These are phyloP conservation scores for Ictidomys tridecemlineatus DNA, from an alignment of 2,113 vertebrate species.

Conservation along the genomic window DNA sequence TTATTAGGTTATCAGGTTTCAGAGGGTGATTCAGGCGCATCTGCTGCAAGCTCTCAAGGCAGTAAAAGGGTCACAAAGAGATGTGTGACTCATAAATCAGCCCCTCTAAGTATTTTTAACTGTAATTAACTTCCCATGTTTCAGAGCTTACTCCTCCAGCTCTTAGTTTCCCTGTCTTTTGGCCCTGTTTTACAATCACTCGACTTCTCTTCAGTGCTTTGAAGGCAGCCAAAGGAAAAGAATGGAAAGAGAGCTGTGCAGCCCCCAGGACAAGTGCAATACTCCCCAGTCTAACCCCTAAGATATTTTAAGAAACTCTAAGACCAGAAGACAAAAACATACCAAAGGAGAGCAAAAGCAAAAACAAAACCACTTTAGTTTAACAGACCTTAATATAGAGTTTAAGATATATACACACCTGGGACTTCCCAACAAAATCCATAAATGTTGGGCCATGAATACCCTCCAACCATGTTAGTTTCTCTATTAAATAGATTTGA, in stretches of 20 bases:
- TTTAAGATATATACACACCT: conserved; percentile 82
- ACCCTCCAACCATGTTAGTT: conserved; percentile 82
- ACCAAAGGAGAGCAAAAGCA: conserved; percentile 31
- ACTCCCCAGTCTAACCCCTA: background rate
- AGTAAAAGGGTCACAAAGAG: conserved; percentile 58
- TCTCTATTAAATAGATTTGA: conserved; percentile 79
- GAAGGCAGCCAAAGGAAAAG: background rate
- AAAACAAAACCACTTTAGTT: conserved; percentile 17
- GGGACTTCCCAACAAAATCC: conserved; percentile 77
- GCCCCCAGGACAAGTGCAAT: background rate
- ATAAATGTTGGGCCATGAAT: conserved; percentile 82
- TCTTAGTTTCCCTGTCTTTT: conserved; percentile 1
- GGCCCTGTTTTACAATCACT: conserved; percentile 10
- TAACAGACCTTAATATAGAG: conserved; percentile 42
- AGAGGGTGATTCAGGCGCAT: conserved; percentile 58
- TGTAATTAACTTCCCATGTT: conserved; percentile 44
- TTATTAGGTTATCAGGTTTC: conserved; percentile 55
- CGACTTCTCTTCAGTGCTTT: background rate
- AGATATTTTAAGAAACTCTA: background rate
- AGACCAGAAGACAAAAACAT: conserved; percentile 28
- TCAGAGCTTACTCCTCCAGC: background rate
- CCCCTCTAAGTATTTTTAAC: conserved; percentile 53
- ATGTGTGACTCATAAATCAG: conserved; percentile 38
- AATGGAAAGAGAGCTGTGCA: background rate
- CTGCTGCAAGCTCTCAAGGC: background rate